phyloP scores from a whole-genome alignment of 1,140 invertebrate genomes.

The Holcopasites calliopsidis region DNA sequence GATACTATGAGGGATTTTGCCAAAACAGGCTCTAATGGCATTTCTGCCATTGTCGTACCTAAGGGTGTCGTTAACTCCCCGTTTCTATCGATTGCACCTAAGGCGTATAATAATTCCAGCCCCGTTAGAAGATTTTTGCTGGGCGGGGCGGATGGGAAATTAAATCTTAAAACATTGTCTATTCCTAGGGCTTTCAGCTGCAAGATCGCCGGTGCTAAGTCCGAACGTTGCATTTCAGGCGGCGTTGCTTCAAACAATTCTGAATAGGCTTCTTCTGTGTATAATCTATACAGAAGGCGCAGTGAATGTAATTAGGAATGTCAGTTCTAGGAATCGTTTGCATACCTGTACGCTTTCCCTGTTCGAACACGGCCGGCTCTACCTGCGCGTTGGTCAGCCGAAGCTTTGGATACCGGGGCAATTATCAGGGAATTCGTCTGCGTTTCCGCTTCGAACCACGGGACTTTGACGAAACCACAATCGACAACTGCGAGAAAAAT shows the following conservation, averaged over 20 bases:
- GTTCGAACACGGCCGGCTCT: conserved; percentile 91
- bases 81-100: conserved; percentile 89
- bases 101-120: conserved; percentile 93
- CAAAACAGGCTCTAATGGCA: conserved; percentile 93
- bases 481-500: conserved; percentile 89
- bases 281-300: conserved; percentile 82
- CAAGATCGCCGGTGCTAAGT: conserved; percentile 91
- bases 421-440: conserved; percentile 92
- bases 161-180: conserved; percentile 91
- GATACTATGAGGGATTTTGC: conserved; percentile 93
- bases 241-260: conserved; percentile 86
- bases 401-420: conserved; percentile 92
- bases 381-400: conserved; percentile 95
- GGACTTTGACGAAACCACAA: conserved; percentile 97
- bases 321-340: not conserved
- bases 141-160: conserved; percentile 93
- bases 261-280: conserved; percentile 88
- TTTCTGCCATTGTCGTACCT: conserved; percentile 94
- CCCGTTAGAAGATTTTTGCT: conserved; percentile 92
- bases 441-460: conserved; percentile 92
- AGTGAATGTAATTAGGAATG: not conserved
- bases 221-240: conserved; percentile 96
- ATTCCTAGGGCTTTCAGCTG: conserved; percentile 98
- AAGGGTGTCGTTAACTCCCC: conserved; percentile 90
- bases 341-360: conserved; percentile 90